Base-by-base conservation (phyloP, 30 jellyfish, hydroid and myxozoan genomes). In the Phacellophora camtschatica region DNA sequence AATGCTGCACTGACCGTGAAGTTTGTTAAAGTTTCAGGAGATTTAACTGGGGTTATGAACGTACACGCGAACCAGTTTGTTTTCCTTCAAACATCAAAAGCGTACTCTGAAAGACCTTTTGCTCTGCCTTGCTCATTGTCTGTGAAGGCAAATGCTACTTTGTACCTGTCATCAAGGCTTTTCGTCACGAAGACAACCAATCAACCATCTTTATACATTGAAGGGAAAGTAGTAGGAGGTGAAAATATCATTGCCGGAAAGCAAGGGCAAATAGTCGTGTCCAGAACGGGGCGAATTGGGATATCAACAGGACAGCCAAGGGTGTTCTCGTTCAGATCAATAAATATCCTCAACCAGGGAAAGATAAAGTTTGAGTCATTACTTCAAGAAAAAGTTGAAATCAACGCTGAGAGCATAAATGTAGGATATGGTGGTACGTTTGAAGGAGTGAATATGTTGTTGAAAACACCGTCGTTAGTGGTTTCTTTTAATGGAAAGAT, bases 201-300 rank as follows among this genome's bases (percentile, higher is more conserved):
- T 71, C 77, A 81, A 51, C 92, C 92, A n/a, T 81, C 92, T 1
- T 31, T 81, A 36, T 41, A 64, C 32, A 54, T 81, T 42, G 92
- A 59, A 35, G 92, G 92, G 2, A 25, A 29, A n/a, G 78, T 81
- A 1, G 65, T 51, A 19, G 92, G 92, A 9, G 92, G 92, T 2
- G 92, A 81, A 28, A 81, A 81, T 23, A 53, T 81, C 50, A 66
- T 66, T 0, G 84, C 84, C 0, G 92, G 84, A 18, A 81, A 81
- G 46, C 84, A 68, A 32, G 92, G 92, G 22, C 57, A 66, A 19
- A 36, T 81, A 34, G 85, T 66, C 24, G 63, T 81, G 5, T 69
- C 92, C 24, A 57, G 79, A 37, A 64, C 85, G 18, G 92, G 92
- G 29, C 66, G 53, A n/a, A 81, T 81, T 23, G 92, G 92, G 8